Conservation (phyloP, 2,888 invertebrate genomes). For the Polyommatus icarus region DNA sequence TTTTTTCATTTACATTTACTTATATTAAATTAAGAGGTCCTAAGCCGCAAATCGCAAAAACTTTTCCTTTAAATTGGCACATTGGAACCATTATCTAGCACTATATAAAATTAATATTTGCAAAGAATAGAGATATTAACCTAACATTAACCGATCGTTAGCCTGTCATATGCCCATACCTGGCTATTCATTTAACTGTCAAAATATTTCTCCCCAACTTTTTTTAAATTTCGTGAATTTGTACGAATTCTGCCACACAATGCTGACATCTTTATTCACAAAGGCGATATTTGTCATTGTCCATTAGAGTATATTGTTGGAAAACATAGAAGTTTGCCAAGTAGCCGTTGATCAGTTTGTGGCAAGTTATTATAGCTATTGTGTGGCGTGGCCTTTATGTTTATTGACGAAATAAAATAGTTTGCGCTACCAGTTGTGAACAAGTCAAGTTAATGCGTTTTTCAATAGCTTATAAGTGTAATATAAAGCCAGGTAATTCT, state of each 20-base stretch:
- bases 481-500: background rate
- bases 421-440: conserved; percentile 13
- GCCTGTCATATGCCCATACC: conserved; percentile 60
- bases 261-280: conserved; percentile 69
- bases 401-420: conserved; percentile 10
- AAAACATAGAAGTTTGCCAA: conserved; percentile 52
- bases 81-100: background rate
- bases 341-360: conserved; percentile 42
- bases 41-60: background rate
- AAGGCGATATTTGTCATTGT: conserved; percentile 76
- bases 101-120: conserved; percentile 18
- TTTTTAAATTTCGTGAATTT: conserved; percentile 70
- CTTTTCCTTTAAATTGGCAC: background rate
- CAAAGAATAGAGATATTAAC: conserved; percentile 14
- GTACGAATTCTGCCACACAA: conserved; percentile 60
- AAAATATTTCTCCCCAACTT: conserved; percentile 72
- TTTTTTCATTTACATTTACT: background rate
- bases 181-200: conserved; percentile 76
- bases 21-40: background rate
- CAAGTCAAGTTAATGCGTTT: conserved; percentile 1
- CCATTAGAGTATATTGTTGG: conserved; percentile 76
- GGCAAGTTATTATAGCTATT: conserved; percentile 25
- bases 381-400: conserved; percentile 23
- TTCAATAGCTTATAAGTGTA: background rate
- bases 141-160: conserved; percentile 54